These are phyloP conservation scores for Beroe ovata DNA, from an alignment of 37 sponge, comb jelly and placozoan genomes.

Conservation along the genomic window DNA sequence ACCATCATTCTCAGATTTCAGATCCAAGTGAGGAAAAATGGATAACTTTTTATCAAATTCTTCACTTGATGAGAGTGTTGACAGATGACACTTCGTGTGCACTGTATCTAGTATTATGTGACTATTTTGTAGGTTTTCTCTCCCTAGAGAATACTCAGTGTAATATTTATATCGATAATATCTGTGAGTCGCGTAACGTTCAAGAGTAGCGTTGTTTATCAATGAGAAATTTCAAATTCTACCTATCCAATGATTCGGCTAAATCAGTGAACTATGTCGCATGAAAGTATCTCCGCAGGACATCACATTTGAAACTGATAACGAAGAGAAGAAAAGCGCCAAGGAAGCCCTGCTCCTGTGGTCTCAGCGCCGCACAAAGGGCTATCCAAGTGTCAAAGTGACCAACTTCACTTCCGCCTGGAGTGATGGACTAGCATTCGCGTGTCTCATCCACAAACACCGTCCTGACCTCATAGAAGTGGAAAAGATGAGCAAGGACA, in stretches of 20 bases:
- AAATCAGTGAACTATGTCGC: no score
- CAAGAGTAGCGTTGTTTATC: no score
- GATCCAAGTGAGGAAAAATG: constrained; percentile 59
- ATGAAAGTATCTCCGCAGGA: no score
- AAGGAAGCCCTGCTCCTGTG: constrained; percentile 95
- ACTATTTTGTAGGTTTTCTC: background rate
- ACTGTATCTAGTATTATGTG: no score
- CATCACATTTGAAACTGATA: constrained; percentile 32
- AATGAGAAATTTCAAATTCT: no score
- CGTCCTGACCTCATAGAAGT: constrained; percentile 91
- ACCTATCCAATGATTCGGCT: no score
- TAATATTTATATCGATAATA: no score
- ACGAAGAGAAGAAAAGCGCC: constrained; percentile 81
- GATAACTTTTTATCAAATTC: no score
- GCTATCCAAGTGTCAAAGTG: constrained; percentile 89
- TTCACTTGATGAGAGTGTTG: no score
- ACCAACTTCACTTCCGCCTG: constrained; percentile 90
- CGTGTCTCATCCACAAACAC: constrained; percentile 97
- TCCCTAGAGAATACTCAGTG: background rate
- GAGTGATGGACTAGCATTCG: constrained; percentile 93
- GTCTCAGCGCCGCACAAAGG: constrained; percentile 94
- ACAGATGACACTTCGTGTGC: no score
- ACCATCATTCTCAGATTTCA: constrained; percentile 86
- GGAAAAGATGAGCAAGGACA: constrained; percentile 68
- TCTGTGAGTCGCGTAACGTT: no score